phyloP scores from a whole-genome alignment of 2,797 vertebrate genomes.

The Pelobates cultripes region DNA sequence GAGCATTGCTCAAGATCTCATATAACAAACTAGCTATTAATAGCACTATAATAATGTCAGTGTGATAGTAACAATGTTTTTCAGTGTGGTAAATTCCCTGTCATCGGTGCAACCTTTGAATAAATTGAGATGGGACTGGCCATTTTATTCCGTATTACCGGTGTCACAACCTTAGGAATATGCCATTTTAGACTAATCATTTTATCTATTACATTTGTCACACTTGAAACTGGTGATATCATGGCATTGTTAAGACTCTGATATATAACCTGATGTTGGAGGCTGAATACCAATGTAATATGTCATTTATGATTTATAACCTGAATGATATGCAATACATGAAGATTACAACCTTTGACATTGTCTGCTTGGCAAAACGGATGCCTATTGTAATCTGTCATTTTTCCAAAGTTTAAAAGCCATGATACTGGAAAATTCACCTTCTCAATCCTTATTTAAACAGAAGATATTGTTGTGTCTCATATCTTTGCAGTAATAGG shows the following conservation, averaged over 20 bases:
- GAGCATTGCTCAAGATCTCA: no score
- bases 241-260: constrained; percentile 8
- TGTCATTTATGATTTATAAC: constrained; percentile 51
- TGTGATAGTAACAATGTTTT: background rate
- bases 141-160: constrained; percentile 8
- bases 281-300: constrained; percentile 38
- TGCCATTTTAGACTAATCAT: constrained; percentile 51
- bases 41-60: no score
- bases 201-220: constrained; percentile 40
- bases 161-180: constrained; percentile 40
- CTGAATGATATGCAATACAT: constrained; percentile 30
- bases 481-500: constrained; percentile 14
- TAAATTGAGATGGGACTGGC: constrained; percentile 20
- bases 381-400: constrained; percentile 44
- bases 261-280: constrained; percentile 34
- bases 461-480: constrained; percentile 10
- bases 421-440: constrained; percentile 8
- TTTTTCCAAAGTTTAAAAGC: constrained; percentile 27
- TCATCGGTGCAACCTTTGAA: constrained; percentile 20
- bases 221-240: constrained; percentile 22
- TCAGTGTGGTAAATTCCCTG: constrained; percentile 12
- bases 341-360: constrained; percentile 42
- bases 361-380: constrained; percentile 36
- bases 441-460: constrained; percentile 26
- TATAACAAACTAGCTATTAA: no score